Evolutionary conservation across 2,888 invertebrate species (phyloP).

Genomic region (Leptopilina drosophilae): DNA sequence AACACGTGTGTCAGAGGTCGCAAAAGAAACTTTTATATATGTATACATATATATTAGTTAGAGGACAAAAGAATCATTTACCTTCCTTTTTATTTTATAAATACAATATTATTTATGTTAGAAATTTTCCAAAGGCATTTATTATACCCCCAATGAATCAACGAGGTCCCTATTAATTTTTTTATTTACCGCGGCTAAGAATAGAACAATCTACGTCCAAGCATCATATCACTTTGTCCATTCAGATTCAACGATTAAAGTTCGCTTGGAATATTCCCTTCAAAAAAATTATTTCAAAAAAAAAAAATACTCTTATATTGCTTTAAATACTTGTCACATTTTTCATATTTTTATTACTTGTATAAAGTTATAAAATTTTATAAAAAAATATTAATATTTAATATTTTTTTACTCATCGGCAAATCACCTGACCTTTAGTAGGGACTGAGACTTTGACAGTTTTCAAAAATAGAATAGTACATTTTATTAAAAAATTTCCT

Average conservation of each 20-base stretch:
- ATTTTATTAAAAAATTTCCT: too few species aligned
- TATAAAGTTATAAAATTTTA: too few species aligned
- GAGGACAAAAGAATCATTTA: slow-evolving; percentile 13
- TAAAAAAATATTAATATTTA: too few species aligned
- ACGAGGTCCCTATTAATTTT: slow-evolving; percentile 62
- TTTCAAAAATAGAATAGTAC: too few species aligned
- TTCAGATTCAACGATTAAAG: slow-evolving; percentile 60
- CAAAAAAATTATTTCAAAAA: neutral
- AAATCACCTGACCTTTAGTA: too few species aligned
- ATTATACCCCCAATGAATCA: slow-evolving; percentile 42
- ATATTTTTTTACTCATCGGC: too few species aligned
- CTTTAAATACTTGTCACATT: too few species aligned
- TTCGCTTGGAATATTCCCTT: slow-evolving; percentile 67
- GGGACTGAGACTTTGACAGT: too few species aligned
- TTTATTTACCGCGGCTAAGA: slow-evolving; percentile 62
- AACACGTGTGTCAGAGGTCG: slow-evolving; percentile 36
- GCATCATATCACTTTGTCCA: slow-evolving; percentile 55
- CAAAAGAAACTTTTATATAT: neutral
- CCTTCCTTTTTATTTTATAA: neutral
- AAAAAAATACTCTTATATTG: neutral
- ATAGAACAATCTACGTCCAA: slow-evolving; percentile 54
- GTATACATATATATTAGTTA: neutral
- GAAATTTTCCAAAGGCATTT: slow-evolving; percentile 24
- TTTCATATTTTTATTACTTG: too few species aligned
- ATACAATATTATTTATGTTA: neutral